Conservation (phyloP, 2,888 invertebrate species). For the Ditylenchus weischeri region DNA sequence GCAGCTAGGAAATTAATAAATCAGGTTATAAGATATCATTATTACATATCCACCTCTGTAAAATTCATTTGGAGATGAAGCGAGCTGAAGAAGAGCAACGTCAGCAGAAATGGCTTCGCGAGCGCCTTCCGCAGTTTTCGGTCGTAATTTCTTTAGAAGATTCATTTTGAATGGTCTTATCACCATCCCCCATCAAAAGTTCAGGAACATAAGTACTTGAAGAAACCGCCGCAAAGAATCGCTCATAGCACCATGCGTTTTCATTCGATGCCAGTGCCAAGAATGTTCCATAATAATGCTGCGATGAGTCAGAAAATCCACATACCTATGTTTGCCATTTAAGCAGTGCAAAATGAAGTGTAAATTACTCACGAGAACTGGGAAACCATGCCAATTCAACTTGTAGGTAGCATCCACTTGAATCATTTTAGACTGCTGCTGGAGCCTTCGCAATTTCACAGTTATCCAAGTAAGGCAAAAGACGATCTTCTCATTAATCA, state of each 20-base stretch:
- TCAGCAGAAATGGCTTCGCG: background rate
- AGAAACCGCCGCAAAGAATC: background rate
- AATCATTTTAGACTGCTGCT: background rate
- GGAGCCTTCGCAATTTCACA: background rate
- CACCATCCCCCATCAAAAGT: background rate
- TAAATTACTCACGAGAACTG: background rate
- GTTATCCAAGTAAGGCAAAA: background rate
- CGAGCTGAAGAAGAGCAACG: background rate
- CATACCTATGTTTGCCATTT: background rate
- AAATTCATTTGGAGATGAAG: background rate
- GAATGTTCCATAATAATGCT: background rate
- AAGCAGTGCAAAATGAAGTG: background rate
- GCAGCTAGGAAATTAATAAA: too few species aligned
- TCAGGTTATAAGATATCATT: too few species aligned
- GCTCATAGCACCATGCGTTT: background rate
- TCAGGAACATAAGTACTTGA: background rate
- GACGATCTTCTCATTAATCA: background rate
- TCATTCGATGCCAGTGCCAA: background rate
- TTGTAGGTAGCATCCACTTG: slow-evolving; percentile 3
- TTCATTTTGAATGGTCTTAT: background rate
- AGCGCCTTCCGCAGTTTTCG: background rate
- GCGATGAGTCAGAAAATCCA: background rate
- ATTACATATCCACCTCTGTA: background rate
- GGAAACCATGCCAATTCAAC: slow-evolving; percentile 5
- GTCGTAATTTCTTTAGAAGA: background rate